Percentiles rank a stretch among this genome's conserved stretches.
Conservation (phyloP, 2,888 invertebrate species). For the Oxytorus armatus region DNA sequence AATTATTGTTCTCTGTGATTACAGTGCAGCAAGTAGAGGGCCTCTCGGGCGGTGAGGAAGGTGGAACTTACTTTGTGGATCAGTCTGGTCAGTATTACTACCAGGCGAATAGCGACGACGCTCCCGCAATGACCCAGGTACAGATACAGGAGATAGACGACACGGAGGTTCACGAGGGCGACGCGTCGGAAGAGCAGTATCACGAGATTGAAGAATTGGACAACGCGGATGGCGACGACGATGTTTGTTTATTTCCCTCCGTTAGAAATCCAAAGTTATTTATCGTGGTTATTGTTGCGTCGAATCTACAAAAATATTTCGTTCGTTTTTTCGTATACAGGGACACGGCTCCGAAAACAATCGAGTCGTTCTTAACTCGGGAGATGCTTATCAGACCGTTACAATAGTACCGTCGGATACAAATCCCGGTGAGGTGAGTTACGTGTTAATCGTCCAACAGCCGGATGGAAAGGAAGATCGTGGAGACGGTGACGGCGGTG, state of each 20-base stretch:
- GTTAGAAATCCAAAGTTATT: constrained; percentile 23
- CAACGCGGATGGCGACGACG: constrained; percentile 85
- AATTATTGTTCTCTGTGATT: constrained; percentile 21
- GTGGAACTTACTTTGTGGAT: constrained; percentile 92
- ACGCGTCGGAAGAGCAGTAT: constrained; percentile 82
- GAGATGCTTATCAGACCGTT: constrained; percentile 91
- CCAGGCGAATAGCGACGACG: constrained; percentile 89
- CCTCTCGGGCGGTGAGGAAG: constrained; percentile 85
- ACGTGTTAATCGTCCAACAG: constrained; percentile 94
- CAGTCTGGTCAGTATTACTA: constrained; percentile 93
- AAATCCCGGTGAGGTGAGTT: constrained; percentile 92
- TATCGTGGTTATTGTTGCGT: background rate
- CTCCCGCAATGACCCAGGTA: constrained; percentile 88
- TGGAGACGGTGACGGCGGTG: constrained; percentile 83
- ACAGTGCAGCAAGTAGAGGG: constrained; percentile 83
- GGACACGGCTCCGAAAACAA: constrained; percentile 80
- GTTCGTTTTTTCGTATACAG: constrained; percentile 65
- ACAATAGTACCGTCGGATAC: constrained; percentile 93
- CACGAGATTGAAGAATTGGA: constrained; percentile 85
- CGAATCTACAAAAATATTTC: constrained; percentile 2
- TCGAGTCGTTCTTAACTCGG: constrained; percentile 86
- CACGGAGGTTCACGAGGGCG: constrained; percentile 80
- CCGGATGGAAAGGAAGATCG: constrained; percentile 87
- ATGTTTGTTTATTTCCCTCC: constrained; percentile 76
- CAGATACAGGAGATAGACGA: constrained; percentile 85